Evolutionary conservation across 2,888 invertebrate species (phyloP).

Genomic region (Eledona agricola): DNA sequence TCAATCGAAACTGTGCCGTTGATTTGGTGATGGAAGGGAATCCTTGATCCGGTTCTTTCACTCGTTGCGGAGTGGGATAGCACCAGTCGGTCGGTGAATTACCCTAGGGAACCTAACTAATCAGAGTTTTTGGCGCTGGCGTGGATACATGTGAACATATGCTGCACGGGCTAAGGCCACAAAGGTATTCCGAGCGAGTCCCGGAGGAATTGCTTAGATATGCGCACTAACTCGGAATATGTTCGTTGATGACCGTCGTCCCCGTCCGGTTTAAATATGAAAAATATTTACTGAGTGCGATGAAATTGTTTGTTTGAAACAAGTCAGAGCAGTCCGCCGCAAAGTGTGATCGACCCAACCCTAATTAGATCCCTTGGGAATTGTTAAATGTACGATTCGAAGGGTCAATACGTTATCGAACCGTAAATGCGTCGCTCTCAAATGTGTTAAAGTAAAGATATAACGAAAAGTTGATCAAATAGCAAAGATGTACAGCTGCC

Average conservation of each 20-base stretch:
- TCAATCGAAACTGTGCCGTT: neutral
- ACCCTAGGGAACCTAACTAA: slow-evolving; percentile 53
- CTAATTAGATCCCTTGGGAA: slow-evolving; percentile 37
- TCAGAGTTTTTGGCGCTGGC: slow-evolving; percentile 56
- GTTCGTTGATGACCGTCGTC: slow-evolving; percentile 60
- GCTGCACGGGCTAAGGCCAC: slow-evolving; percentile 47
- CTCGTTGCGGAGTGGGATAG: slow-evolving; percentile 24
- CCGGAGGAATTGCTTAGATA: slow-evolving; percentile 46
- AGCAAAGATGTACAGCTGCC: slow-evolving; percentile 55
- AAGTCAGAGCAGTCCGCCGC: too few relatives aligned
- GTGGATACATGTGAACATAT: slow-evolving; percentile 42
- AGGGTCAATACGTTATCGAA: slow-evolving; percentile 31
- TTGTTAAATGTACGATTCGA: slow-evolving; percentile 16
- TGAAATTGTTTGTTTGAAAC: slow-evolving; percentile 11
- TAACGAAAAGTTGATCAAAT: slow-evolving; percentile 53
- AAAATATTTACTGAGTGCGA: too few relatives aligned
- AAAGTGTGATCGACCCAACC: slow-evolving; percentile 36
- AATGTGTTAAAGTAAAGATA: slow-evolving; percentile 46
- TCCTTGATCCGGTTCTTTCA: slow-evolving; percentile 27
- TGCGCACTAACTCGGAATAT: slow-evolving; percentile 68
- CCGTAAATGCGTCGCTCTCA: slow-evolving; percentile 37
- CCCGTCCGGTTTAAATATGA: slow-evolving; percentile 15
- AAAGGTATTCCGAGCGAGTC: slow-evolving; percentile 46
- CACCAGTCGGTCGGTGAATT: slow-evolving; percentile 44
- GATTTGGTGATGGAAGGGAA: slow-evolving; percentile 7